These are phyloP conservation scores for Brachyalestes nurse DNA, from an alignment of 2,797 vertebrate genomes.

Conservation along the genomic window DNA sequence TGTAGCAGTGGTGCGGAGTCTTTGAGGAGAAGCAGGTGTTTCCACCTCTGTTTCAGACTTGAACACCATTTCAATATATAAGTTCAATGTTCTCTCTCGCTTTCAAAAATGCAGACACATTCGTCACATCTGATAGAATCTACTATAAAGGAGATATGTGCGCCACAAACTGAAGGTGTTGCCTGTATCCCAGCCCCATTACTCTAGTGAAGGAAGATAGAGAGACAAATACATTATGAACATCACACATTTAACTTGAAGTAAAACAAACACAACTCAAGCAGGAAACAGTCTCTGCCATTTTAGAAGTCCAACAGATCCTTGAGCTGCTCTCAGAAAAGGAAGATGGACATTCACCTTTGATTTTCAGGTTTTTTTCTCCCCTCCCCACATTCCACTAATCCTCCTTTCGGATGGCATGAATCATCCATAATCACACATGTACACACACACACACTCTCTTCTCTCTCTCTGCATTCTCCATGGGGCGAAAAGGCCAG, in stretches of 20 bases:
- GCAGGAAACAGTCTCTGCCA: background rate
- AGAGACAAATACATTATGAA: constrained; percentile 20
- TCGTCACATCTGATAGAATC: background rate
- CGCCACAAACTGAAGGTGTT: no score
- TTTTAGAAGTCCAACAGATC: constrained; percentile 25
- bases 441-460: constrained; percentile 17
- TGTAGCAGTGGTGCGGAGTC: background rate
- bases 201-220: background rate
- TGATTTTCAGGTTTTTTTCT: constrained; percentile 25
- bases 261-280: background rate
- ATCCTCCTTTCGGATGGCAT: constrained; percentile 41
- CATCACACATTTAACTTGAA: constrained; percentile 12
- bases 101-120: background rate
- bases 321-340: background rate
- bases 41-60: no score
- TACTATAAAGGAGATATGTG: background rate
- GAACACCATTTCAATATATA: background rate
- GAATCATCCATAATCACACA: constrained; percentile 26
- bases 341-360: constrained; percentile 43
- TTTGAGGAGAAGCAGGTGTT: background rate
- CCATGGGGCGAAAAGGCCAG: constrained; percentile 31
- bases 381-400: constrained; percentile 24
- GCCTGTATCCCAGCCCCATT: background rate
- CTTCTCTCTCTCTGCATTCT: constrained; percentile 27
- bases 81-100: background rate